Conservation (phyloP, 2,797 vertebrate genomes). For the Macroramphosus scolopax region DNA sequence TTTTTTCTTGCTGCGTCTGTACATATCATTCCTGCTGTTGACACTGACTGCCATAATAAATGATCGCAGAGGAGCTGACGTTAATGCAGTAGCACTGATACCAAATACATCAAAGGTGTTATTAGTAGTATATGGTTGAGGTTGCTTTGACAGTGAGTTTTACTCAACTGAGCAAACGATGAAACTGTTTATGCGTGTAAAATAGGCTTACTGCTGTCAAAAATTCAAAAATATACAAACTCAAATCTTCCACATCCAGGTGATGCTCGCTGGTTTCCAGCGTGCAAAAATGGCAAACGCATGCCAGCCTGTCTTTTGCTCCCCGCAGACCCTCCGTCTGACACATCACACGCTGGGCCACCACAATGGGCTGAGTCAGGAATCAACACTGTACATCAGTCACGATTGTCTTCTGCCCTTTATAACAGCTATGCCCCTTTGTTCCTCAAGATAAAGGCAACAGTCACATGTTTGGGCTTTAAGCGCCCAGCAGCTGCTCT, state of each 20-base stretch:
- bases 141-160: constrained; percentile 10
- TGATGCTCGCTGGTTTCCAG: constrained; percentile 18
- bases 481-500: constrained; percentile 77
- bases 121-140: neutral
- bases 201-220: neutral
- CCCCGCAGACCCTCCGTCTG: constrained; percentile 51
- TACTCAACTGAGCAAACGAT: constrained; percentile 2
- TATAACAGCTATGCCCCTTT: constrained; percentile 74
- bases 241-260: constrained; percentile 7
- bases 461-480: constrained; percentile 77
- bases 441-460: constrained; percentile 78
- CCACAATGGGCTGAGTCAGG: constrained; percentile 73
- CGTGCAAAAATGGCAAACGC: constrained; percentile 29
- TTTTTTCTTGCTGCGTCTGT: too few species aligned
- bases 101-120: constrained; percentile 14
- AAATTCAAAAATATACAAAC: constrained; percentile 8
- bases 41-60: too few species aligned
- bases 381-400: constrained; percentile 77
- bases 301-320: constrained; percentile 42
- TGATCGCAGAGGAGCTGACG: neutral
- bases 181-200: neutral
- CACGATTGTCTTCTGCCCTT: constrained; percentile 76
- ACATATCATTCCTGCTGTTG: too few species aligned
- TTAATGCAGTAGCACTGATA: neutral
- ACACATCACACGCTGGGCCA: constrained; percentile 71